Conservation (phyloP, 2,888 invertebrate genomes). For the Cryptophagus acutangulus region DNA sequence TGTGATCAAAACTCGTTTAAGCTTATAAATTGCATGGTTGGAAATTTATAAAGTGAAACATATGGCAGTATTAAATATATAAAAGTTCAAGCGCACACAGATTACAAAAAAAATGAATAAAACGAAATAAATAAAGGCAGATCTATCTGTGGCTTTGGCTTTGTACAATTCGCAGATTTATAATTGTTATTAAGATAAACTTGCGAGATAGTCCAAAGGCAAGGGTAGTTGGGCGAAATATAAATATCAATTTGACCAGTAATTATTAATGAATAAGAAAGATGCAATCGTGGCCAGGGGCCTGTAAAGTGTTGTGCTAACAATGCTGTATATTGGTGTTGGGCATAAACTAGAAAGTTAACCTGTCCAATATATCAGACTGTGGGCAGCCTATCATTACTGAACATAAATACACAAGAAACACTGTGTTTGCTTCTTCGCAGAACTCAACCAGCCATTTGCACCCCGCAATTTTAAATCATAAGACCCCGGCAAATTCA, state of each 20-base stretch:
- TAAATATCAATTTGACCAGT: slow-evolving; percentile 42
- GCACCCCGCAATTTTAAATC: slow-evolving; percentile 31
- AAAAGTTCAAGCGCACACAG: slow-evolving; percentile 12
- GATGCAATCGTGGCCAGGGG: slow-evolving; percentile 41
- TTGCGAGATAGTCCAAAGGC: slow-evolving; percentile 27
- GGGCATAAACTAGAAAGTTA: slow-evolving; percentile 41
- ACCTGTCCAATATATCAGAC: slow-evolving; percentile 45
- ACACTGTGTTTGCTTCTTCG: slow-evolving; percentile 31
- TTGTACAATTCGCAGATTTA: slow-evolving; percentile 33
- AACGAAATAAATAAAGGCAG: too few species aligned
- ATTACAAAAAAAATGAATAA: too few species aligned
- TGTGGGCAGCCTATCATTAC: slow-evolving; percentile 46
- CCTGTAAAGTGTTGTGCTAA: slow-evolving; percentile 43
- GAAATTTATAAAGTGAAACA: slow-evolving; percentile 16
- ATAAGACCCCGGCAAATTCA: slow-evolving; percentile 29
- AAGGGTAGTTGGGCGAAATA: slow-evolving; percentile 34
- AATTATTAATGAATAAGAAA: slow-evolving; percentile 41
- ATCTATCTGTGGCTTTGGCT: too few species aligned
- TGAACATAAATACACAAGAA: slow-evolving; percentile 44
- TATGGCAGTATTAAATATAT: slow-evolving; percentile 14
- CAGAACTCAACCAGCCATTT: slow-evolving; percentile 27
- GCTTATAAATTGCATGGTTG: too few species aligned
- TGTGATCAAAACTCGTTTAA: too few species aligned
- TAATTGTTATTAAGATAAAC: slow-evolving; percentile 38
- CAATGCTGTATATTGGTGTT: slow-evolving; percentile 36